Base-by-base conservation (phyloP, 2,888 invertebrate genomes). In the Palloptera scutellata region DNA sequence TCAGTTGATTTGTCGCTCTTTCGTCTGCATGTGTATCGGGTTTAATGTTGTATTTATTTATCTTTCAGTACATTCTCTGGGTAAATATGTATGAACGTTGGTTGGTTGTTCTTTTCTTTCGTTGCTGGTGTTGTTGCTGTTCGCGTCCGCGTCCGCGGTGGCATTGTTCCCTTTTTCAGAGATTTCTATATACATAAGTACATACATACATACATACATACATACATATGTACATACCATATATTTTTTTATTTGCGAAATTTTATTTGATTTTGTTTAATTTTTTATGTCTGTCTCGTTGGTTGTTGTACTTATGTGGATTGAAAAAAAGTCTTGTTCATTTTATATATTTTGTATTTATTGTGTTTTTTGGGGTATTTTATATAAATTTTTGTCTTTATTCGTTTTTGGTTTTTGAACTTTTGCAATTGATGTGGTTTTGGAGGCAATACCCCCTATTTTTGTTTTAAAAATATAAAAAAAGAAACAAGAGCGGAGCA, bases 11-110 rank as follows among this genome's bases (percentile, higher is more conserved):
- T 61, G 15, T 55, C 59, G 59, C 40, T 65, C 52, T 55, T 67
- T n/a, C 51, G 45, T 64, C 54, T 41, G 60, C 45, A 63, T 63
- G 41, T 48, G 48, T 40, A 30, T 20, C 62, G 60, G 53, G 48
- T 66, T 64, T 67, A 65, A 69, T 67, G 67, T 64, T 69, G 67
- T 68, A 66, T 71, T 64, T 68, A 66, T 71, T 64, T 64, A 66
- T 68, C 67, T 64, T 65, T 53, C 41, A 41, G 12, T 67, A 52
- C 13, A 53, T 66, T 62, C 58, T 64, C 30, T 65, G 55, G 53
- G 41, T 69, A 43, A 9, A 40, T 65, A 45, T 58, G 20, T n/a
- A n/a, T n/a, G n/a, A n/a, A n/a, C n/a, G n/a, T n/a, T n/a, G n/a
- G n/a, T n/a, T n/a, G n/a, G n/a, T 55, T 41, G 12, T 64, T 64